Evolutionary conservation across 1,140 invertebrate genomes (phyloP), one percentile per base, ranked within the genome.

Genomic region (Spodoptera litura): DNA sequence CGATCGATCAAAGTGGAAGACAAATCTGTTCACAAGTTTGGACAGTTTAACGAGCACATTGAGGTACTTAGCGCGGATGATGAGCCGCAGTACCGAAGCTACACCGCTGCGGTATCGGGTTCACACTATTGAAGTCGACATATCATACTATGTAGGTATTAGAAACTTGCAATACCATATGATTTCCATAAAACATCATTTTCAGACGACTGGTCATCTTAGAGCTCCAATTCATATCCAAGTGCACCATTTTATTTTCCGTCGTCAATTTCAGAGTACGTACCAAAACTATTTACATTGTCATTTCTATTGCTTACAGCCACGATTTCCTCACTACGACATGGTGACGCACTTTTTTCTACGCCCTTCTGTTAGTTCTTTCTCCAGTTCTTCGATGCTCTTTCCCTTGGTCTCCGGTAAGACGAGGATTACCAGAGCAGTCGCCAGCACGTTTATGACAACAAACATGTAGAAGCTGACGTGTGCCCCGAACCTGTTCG

Each of bases 391-490:
- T 59, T 86, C 84, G 0, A 89, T 68, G 20, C 59, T 79, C 49
- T 86, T 87, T 0, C 76, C 82, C 31, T 84, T 90, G 0, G 89
- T 91, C 61, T 91, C 90, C 3, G 90, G 90, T 0, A 91, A 61
- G 0, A 83, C 13, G 0, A 90, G 4, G 0, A 88, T n/a, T 0
- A 83, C 78, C 13, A 88, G 78, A 4, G 86, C 10, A 0, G 82
- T 73, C 8, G 84, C 85, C 3, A 86, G 71, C 8, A 91, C 44
- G 31, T 88, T 88, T 2, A 91, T 72, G 0, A 64, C 64, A 0
- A 84, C 83, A 53, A 88, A 91, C 15, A 89, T 85, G 72, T 83
- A 89, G 64, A 90, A 91, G 0, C 81, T 64, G 1, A 83, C 80
- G 49, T 88, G 74, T 0, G 87, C 80, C 4, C 89, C 88, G 0